Base-by-base conservation (phyloP, 1,140 invertebrate species). In the Drosophila santomea region DNA sequence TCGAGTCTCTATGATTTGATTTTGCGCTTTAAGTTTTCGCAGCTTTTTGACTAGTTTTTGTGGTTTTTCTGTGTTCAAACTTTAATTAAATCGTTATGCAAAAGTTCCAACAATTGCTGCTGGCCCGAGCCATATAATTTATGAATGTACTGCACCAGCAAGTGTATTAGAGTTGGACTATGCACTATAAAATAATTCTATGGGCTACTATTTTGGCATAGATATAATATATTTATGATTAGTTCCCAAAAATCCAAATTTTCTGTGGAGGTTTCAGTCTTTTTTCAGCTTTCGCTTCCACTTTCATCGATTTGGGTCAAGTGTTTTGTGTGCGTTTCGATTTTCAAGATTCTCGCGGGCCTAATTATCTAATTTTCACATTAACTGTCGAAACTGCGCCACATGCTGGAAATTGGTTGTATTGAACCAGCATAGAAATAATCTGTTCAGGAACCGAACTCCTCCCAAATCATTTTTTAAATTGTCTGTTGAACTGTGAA, bases 11-110 rank as follows among this genome's bases (percentile, higher is more conserved):
- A 32, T 76, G 58, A 67, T 81, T 81, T 66, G 58, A 50, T 58
- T 81, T 74, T 82, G 69, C 78, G 82, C 68, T 75, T 86, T 85
- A 78, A 64, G 36, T 82, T 86, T 86, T 88, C 58, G 78, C 83
- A 78, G 74, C 69, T 86, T 61, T 79, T 85, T 48, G 47, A 43
- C 50, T 55, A 43, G 60, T 71, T 67, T 61, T 56, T 60, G 47
- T 61, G 62, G 32, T 32, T 44, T 45, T 58, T 45, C 45, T 69
- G 32, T 59, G n/a, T n/a, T 43, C 52, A 62, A 77, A 77, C 83
- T 88, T 83, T 83, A 88, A 86, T 86, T 86, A 86, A 88, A 86
- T 74, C 71, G 83, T 86, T 86, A 88, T 86, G 83, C 78, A 88
- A 88, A 86, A 75, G 64, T 83, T 80, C 75, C 83, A 86, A 79